These are phyloP conservation scores for Danio tinwini DNA, from an alignment of 2,797 vertebrate genomes.

Conservation along the genomic window DNA sequence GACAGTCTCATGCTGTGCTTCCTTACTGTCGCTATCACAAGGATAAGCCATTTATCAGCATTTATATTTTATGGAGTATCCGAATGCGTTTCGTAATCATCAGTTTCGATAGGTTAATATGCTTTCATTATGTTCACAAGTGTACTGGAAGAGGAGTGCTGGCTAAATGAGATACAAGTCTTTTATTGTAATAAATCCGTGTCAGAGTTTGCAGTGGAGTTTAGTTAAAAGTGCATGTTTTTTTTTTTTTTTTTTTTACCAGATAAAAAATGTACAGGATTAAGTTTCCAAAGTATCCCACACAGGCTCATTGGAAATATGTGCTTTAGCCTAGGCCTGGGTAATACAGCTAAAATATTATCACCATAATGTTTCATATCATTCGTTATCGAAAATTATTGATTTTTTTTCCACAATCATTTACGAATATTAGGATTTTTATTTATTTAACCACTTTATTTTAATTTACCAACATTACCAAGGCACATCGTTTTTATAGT, in stretches of 20 bases:
- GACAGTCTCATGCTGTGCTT: slow-evolving; percentile 56
- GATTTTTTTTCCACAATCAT: no score
- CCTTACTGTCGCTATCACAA: slow-evolving; percentile 19
- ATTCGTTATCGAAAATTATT: no score
- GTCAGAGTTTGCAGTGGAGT: background rate
- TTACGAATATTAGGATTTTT: no score
- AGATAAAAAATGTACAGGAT: no score
- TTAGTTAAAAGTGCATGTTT: background rate
- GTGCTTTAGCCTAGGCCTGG: no score
- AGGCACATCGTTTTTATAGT: no score
- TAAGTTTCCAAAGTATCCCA: no score
- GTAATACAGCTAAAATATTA: no score
- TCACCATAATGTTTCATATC: no score
- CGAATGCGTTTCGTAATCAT: background rate
- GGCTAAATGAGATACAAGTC: background rate
- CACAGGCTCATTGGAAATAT: no score
- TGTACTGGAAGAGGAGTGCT: background rate
- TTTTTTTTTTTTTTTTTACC: background rate
- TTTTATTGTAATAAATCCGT: slow-evolving; percentile 14
- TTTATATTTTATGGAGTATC: slow-evolving; percentile 33
- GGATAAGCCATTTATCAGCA: slow-evolving; percentile 41
- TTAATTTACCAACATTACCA: no score
- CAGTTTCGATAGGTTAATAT: slow-evolving; percentile 1
- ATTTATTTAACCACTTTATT: no score
- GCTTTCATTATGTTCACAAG: background rate